These are phyloP conservation scores for Copsychus sechellarum DNA, from an alignment of 2,113 vertebrate species.

Conservation along the genomic window DNA sequence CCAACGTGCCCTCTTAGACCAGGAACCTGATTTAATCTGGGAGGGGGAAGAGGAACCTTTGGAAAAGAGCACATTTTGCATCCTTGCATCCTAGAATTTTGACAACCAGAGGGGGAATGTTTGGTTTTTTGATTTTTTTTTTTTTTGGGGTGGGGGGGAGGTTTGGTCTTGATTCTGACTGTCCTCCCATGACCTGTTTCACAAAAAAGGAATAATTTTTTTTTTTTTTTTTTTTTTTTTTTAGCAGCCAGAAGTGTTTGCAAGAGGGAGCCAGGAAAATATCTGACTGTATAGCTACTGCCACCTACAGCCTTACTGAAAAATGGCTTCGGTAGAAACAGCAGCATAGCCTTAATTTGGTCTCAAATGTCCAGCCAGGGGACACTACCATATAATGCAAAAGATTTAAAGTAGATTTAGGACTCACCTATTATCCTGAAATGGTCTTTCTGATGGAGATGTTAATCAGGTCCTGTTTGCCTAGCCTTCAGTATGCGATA, in stretches of 20 bases:
- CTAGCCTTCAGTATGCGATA: background rate
- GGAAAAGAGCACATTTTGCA: background rate
- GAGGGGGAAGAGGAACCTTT: background rate
- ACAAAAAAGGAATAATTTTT: background rate
- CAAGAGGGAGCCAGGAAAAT: background rate
- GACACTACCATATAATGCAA: background rate
- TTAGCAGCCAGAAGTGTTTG: background rate
- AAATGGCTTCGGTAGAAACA: background rate
- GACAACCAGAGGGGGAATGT: background rate
- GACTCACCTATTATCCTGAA: background rate
- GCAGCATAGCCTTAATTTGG: accelerated
- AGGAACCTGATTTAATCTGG: background rate
- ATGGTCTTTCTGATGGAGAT: background rate
- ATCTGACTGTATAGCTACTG: conserved; percentile 12
- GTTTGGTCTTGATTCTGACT: background rate
- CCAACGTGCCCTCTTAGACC: background rate
- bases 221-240: too few species aligned
- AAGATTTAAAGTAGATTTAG: background rate
- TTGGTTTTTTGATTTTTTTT: too few species aligned
- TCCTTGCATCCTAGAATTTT: background rate
- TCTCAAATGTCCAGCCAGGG: background rate
- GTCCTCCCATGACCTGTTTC: background rate
- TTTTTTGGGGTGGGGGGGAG: too few species aligned
- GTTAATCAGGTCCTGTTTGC: background rate
- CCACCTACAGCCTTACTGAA: conserved; percentile 37